These are phyloP conservation scores for Catalaphyllia jardinei DNA, from an alignment of 64 coral and sea anemone genomes.

Conservation along the genomic window DNA sequence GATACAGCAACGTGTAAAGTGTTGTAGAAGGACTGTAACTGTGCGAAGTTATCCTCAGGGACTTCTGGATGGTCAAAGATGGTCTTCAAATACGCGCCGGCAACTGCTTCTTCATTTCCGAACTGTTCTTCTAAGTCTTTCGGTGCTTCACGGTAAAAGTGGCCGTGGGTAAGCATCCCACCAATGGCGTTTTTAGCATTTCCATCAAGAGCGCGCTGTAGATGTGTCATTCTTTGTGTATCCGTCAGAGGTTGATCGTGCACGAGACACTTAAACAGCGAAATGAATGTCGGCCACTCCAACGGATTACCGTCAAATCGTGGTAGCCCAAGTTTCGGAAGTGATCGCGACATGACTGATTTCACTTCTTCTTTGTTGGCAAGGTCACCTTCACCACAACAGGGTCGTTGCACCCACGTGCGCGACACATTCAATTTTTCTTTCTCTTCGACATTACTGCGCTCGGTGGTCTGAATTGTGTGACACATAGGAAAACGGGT, in stretches of 20 bases:
- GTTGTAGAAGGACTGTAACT: not conserved
- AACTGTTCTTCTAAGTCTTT: constrained; percentile 4
- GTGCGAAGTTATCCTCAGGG: not conserved
- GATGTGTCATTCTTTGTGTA: constrained; percentile 15
- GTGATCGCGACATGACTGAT: not conserved
- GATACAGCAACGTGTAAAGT: not conserved
- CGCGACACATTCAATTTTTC: no score
- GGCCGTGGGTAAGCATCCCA: constrained; percentile 11
- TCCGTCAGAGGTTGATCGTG: not conserved
- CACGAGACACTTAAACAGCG: constrained; percentile 23
- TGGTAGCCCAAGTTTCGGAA: not conserved
- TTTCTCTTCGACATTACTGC: no score
- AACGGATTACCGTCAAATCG: constrained; percentile 6
- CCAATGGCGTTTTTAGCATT: constrained; percentile 16
- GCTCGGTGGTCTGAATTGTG: no score
- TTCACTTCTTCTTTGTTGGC: no score
- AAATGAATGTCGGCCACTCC: constrained; percentile 4
- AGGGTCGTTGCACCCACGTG: no score
- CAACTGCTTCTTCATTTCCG: not conserved
- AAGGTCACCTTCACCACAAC: no score
- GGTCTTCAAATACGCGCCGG: constrained; percentile 22
- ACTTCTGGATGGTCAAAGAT: not conserved
- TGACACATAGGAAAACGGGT: no score
- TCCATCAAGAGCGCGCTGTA: constrained; percentile 1
- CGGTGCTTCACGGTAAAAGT: constrained; percentile 8